Base-by-base conservation (phyloP, 2,888 invertebrate genomes). In the Macrosiphum euphorbiae region DNA sequence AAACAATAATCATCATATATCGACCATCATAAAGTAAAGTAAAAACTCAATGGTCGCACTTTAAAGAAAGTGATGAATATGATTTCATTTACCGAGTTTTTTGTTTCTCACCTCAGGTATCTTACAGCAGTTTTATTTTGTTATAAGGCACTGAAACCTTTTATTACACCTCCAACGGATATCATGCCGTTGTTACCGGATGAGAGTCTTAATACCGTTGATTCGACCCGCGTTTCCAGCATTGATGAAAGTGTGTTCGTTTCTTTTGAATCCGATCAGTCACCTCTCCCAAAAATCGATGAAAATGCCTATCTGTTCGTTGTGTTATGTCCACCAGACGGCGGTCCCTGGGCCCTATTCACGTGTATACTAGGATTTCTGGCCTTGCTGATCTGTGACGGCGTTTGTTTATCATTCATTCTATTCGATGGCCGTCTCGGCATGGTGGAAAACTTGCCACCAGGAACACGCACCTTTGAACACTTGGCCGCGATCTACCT, bases 361-460 rank as follows among this genome's bases (percentile, higher is more conserved):
- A 87, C 92, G 13, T 87, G 92, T 50, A 11, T 50, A 11, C 58
- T 92, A 13, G 50, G 86, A 11, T 47, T 61, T 35, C 7, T 47
- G n/a, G 55, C 92, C 47, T 16, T 61, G 35, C 61, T 87, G 47
- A 24, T 87, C 3, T 26, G 44, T 24, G 92, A 92, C 67, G 92
- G 92, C 24, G 35, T 87, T 20, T 92, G 85, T 47, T n/a, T 61
- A 44, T 92, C 87, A 50, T 35, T 92, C 50, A 8, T 61, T 24
- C 26, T 92, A 58, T 26, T 61, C 13, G 92, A 92, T 35, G 35
- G 24, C 35, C 92, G 92, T 35, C 1, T 87, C 7, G 92, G 92
- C 13, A 87, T 87, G 58, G 13, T 26, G 26, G 50, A 61, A 11
- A 10, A 41, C 24, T 47, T 92, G 58, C 61, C 92, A 0, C 16